A percentile compares a stretch with the other conserved stretches of the same genome.
Conservation (phyloP, 2,113 vertebrate genomes). For the Silurus asotus region DNA sequence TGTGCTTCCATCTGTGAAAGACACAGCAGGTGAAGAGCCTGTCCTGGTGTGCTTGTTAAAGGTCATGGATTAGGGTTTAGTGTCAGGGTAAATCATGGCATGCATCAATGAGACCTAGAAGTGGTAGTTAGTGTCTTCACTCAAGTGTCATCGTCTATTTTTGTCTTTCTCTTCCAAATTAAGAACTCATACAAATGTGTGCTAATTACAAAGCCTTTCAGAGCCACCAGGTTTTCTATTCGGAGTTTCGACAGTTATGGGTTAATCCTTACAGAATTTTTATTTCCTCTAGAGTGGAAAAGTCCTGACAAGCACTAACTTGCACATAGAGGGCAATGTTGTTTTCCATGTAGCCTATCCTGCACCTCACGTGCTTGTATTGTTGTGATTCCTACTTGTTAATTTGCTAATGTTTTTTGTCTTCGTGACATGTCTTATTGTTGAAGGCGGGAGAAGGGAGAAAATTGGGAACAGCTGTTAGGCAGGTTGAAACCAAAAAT, state of each 20-base stretch:
- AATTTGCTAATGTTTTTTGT: slow-evolving; percentile 49
- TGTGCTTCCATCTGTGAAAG: background rate
- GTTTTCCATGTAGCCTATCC: background rate
- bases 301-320: slow-evolving; percentile 22
- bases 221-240: background rate
- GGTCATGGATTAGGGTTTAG: background rate
- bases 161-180: background rate
- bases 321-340: slow-evolving; percentile 15
- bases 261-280: background rate
- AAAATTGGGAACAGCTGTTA: slow-evolving; percentile 60
- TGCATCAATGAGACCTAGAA: background rate
- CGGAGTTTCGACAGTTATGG: background rate
- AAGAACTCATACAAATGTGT: background rate
- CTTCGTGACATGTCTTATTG: slow-evolving; percentile 58
- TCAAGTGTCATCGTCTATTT: background rate
- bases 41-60: background rate
- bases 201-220: background rate
- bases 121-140: background rate
- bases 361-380: slow-evolving; percentile 23
- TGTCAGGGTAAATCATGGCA: background rate
- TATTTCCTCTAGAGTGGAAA: slow-evolving; percentile 4
- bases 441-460: slow-evolving; percentile 33
- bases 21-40: background rate
- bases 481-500: slow-evolving; percentile 58
- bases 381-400: slow-evolving; percentile 48